Conservation (phyloP, 2,113 vertebrate genomes). For the Mobula hypostoma region DNA sequence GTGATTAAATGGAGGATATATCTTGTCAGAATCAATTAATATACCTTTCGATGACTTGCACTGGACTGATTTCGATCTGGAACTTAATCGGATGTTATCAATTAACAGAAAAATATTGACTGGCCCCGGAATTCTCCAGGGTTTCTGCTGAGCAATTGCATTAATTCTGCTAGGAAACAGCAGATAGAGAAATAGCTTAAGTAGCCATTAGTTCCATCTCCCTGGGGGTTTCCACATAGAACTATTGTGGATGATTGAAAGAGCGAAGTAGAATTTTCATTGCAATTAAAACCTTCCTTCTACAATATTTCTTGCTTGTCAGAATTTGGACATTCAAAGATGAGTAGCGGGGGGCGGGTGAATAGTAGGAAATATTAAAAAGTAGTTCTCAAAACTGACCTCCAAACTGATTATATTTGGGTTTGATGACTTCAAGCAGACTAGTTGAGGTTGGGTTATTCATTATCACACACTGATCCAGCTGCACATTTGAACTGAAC, state of each 20-base stretch:
- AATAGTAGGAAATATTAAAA: not conserved
- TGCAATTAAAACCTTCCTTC: not conserved
- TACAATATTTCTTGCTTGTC: not conserved
- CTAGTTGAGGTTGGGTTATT: no score
- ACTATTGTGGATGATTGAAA: not conserved
- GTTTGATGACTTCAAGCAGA: not conserved
- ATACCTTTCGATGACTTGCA: not conserved
- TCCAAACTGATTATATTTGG: not conserved
- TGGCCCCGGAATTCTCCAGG: not conserved
- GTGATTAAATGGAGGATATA: not conserved
- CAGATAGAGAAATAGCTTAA: not conserved
- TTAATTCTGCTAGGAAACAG: not conserved
- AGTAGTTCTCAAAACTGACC: not conserved
- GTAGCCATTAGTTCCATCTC: not conserved
- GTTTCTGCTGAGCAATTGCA: not conserved
- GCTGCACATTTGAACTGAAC: not conserved
- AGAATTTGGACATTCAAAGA: no score
- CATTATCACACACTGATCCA: not conserved
- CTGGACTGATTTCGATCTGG: not conserved
- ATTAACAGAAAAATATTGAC: not conserved
- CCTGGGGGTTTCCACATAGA: not conserved
- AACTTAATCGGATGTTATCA: not conserved
- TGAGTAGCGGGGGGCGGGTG: not conserved
- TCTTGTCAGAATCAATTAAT: constrained; percentile 1
- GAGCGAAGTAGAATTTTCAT: not conserved